Evolutionary conservation across 2,888 invertebrate species (phyloP).

Genomic region (Tiliacea citrago): DNA sequence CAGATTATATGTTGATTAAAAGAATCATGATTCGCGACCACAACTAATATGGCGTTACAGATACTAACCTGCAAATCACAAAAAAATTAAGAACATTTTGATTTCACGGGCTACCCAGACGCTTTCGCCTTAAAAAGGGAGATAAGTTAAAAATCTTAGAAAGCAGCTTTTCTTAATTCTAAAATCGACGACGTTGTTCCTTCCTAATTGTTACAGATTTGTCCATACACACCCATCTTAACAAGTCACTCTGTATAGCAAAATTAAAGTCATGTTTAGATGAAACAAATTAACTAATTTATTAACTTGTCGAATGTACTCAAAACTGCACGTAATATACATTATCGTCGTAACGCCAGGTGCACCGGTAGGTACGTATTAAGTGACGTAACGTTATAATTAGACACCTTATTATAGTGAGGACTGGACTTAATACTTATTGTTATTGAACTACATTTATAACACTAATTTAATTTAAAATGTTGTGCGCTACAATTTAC

Average conservation of each 20-base stretch:
- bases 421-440: conserved; percentile 40
- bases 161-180: no score
- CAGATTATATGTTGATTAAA: no score
- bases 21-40: no score
- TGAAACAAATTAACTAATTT: neutral
- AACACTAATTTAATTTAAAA: conserved; percentile 6
- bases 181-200: neutral
- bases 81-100: no score
- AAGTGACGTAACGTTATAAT: conserved; percentile 15
- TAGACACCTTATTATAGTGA: conserved; percentile 39
- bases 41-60: no score
- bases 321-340: neutral
- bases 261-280: neutral
- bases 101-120: no score
- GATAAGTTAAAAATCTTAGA: no score
- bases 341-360: neutral
- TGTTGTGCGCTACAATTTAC: conserved; percentile 24
- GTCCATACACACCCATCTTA: neutral
- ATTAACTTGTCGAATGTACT: neutral
- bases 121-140: no score
- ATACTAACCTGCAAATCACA: no score
- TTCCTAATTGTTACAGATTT: neutral
- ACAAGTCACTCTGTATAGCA: neutral
- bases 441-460: neutral
- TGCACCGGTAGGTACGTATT: conserved; percentile 2